These are phyloP conservation scores for Philereme transversata DNA, from an alignment of 2,888 invertebrate species.

Conservation along the genomic window DNA sequence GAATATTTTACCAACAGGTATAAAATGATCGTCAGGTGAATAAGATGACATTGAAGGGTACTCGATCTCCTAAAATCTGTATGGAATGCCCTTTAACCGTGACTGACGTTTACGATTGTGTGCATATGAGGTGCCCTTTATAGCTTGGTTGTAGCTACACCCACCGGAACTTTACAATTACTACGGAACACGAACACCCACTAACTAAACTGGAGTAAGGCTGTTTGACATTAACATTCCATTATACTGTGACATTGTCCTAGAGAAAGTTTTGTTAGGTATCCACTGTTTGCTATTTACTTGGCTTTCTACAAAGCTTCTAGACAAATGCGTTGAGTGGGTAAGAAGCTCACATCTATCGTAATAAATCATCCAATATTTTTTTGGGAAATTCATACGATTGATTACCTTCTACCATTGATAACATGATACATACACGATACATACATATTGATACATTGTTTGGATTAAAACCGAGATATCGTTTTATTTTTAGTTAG, in stretches of 20 bases:
- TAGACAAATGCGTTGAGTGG: neutral
- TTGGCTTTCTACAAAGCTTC: neutral
- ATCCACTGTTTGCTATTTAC: neutral
- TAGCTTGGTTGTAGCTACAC: conserved; percentile 51
- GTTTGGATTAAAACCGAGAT: no score
- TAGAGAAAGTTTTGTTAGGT: conserved; percentile 29
- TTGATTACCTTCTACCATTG: no score
- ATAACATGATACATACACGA: no score
- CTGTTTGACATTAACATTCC: conserved; percentile 60
- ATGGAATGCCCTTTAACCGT: conserved; percentile 39
- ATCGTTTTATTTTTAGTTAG: no score
- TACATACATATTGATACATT: no score
- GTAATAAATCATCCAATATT: no score
- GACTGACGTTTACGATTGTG: conserved; percentile 66
- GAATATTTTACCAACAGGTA: conserved; percentile 25
- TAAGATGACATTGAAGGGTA: conserved; percentile 37
- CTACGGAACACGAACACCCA: conserved; percentile 61
- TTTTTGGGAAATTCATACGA: no score
- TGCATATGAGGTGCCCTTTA: conserved; percentile 59
- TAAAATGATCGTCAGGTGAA: conserved; percentile 26
- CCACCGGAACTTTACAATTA: conserved; percentile 64
- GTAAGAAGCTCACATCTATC: no score
- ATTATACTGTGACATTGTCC: conserved; percentile 43
- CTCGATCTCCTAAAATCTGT: conserved; percentile 39
- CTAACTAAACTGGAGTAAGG: conserved; percentile 67